These are phyloP conservation scores for Aegithalos caudatus DNA, from an alignment of 2,113 vertebrate genomes.

Conservation along the genomic window DNA sequence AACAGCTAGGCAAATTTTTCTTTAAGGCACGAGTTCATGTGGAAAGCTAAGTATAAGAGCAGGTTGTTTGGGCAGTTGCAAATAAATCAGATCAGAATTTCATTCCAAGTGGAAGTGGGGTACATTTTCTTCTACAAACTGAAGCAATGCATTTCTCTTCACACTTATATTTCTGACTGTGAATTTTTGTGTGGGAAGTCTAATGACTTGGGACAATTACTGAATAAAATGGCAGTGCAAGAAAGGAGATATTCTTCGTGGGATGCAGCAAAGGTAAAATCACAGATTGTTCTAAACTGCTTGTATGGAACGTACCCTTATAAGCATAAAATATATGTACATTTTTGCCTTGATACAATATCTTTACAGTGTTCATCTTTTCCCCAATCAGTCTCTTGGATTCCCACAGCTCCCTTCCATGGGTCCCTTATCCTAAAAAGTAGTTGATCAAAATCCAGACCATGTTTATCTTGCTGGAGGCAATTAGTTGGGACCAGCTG, in stretches of 20 bases:
- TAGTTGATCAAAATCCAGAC: not conserved
- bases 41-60: not conserved
- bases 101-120: not conserved
- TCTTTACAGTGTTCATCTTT: not conserved
- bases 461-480: slow-evolving; percentile 28
- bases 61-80: not conserved
- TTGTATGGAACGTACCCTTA: not conserved
- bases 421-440: not conserved
- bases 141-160: not conserved
- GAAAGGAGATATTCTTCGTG: not conserved
- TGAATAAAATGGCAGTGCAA: not conserved
- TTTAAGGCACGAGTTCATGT: not conserved
- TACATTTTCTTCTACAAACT: not conserved
- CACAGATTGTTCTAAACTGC: slow-evolving; percentile 2
- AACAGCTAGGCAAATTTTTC: not conserved
- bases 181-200: slow-evolving; percentile 28
- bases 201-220: slow-evolving; percentile 22
- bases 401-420: not conserved
- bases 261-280: slow-evolving; percentile 11
- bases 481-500: slow-evolving; percentile 39
- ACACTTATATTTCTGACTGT: not conserved
- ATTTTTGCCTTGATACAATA: not conserved
- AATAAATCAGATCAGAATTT: not conserved
- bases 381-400: not conserved
- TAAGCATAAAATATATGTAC: not conserved